Percentiles rank a stretch among this genome's conserved stretches.
Evolutionary conservation across 2,113 vertebrate genomes (phyloP).

Genomic region (Barbus barbus): DNA sequence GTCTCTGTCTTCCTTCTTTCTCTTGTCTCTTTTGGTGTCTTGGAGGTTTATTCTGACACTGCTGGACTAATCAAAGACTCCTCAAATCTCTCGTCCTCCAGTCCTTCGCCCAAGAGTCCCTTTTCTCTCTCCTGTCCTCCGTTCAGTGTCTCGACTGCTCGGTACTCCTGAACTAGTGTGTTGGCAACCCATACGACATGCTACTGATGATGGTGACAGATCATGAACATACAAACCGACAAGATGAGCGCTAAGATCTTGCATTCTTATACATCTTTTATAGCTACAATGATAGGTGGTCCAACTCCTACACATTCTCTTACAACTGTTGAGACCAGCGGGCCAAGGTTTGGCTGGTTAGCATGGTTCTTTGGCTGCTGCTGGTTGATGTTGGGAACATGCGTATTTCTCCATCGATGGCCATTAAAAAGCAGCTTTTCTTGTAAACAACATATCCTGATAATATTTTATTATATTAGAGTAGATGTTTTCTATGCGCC

Average conservation of each 20-base stretch:
- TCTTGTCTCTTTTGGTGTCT: neutral
- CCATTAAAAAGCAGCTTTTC: neutral
- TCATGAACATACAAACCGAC: neutral
- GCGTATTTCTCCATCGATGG: neutral
- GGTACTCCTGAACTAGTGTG: neutral
- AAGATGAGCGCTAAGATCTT: conserved; percentile 24
- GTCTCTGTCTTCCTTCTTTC: conserved; percentile 1
- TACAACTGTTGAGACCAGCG: neutral
- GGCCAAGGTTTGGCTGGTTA: neutral
- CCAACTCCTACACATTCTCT: conserved; percentile 19
- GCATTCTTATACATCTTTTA: neutral
- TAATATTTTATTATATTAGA: neutral
- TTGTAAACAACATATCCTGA: neutral
- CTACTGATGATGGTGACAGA: neutral
- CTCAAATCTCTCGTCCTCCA: neutral
- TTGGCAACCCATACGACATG: neutral
- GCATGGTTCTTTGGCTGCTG: neutral
- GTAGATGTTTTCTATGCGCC: neutral
- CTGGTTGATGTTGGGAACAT: neutral
- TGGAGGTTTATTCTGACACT: neutral
- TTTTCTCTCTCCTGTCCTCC: conserved; percentile 3
- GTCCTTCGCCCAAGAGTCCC: neutral
- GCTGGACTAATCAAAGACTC: conserved; percentile 29
- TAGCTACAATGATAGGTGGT: conserved; percentile 13
- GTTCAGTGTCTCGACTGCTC: neutral